phyloP scores from a whole-genome alignment of 2,797 vertebrate genomes.

The Poecilia velifera region DNA sequence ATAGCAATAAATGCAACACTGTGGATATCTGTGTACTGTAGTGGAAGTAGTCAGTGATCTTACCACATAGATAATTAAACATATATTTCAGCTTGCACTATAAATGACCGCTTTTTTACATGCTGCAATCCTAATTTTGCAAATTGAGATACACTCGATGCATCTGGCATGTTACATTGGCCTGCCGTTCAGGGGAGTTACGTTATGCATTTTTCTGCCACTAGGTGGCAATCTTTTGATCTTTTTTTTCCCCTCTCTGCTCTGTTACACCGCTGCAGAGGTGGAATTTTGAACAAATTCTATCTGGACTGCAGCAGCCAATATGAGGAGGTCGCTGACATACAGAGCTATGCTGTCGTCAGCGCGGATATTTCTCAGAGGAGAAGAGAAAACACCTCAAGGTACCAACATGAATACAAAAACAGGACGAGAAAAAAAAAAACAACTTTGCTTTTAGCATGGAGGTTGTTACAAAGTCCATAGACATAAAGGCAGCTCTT shows the following conservation, averaged over 20 bases:
- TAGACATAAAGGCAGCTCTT: slow-evolving; percentile 11
- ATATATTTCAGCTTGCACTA: slow-evolving; percentile 8
- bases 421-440: background rate
- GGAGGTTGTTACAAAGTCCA: background rate
- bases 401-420: slow-evolving; percentile 12
- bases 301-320: slow-evolving; percentile 47
- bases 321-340: slow-evolving; percentile 36
- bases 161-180: slow-evolving; percentile 5
- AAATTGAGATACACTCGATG: slow-evolving; percentile 11
- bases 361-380: slow-evolving; percentile 4
- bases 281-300: slow-evolving; percentile 30
- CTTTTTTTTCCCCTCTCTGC: slow-evolving; percentile 17
- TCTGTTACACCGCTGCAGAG: slow-evolving; percentile 60
- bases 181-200: slow-evolving; percentile 7
- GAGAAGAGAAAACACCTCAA: slow-evolving; percentile 14
- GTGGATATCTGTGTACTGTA: background rate
- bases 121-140: slow-evolving; percentile 6
- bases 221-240: slow-evolving; percentile 56
- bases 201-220: slow-evolving; percentile 34
- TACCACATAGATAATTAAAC: slow-evolving; percentile 14
- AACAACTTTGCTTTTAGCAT: background rate
- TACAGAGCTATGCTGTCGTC: slow-evolving; percentile 28
- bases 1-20: slow-evolving; percentile 14
- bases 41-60: slow-evolving; percentile 16
- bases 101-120: background rate